These are phyloP conservation scores for Polylopha cassiicola DNA, from an alignment of 2,888 invertebrate species.

Conservation along the genomic window DNA sequence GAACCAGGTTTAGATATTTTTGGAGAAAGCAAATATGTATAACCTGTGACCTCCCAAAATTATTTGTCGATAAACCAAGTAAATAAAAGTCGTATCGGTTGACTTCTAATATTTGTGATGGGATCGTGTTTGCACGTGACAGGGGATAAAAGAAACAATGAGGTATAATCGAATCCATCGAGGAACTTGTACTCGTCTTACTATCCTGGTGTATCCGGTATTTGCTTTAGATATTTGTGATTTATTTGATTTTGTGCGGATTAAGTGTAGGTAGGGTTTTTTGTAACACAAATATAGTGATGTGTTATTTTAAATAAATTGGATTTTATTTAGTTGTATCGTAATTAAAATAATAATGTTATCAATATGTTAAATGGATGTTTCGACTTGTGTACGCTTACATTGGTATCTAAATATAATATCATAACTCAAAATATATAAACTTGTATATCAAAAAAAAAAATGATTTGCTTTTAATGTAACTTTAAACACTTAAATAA, in stretches of 20 bases:
- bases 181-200: slow-evolving; percentile 9
- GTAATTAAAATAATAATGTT: no score
- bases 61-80: slow-evolving; percentile 5
- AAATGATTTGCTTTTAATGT: no score
- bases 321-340: background rate
- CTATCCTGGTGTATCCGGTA: slow-evolving; percentile 6
- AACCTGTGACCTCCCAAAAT: background rate
- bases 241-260: slow-evolving; percentile 3
- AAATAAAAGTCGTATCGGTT: slow-evolving; percentile 14
- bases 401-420: no score
- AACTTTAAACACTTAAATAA: no score
- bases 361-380: no score
- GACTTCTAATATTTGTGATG: slow-evolving; percentile 19
- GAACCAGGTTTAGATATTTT: no score
- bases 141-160: slow-evolving; percentile 17
- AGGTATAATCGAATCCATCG: slow-evolving; percentile 19
- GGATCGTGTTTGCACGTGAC: slow-evolving; percentile 16
- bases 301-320: background rate
- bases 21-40: no score
- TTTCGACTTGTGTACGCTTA: no score
- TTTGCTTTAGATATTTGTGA: slow-evolving; percentile 15
- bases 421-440: no score
- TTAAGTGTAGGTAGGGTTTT: slow-evolving; percentile 25
- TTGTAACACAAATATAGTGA: slow-evolving; percentile 11
- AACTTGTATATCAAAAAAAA: no score